phyloP scores from a whole-genome alignment of 2,888 invertebrate species.

The Lapara coniferarum region DNA sequence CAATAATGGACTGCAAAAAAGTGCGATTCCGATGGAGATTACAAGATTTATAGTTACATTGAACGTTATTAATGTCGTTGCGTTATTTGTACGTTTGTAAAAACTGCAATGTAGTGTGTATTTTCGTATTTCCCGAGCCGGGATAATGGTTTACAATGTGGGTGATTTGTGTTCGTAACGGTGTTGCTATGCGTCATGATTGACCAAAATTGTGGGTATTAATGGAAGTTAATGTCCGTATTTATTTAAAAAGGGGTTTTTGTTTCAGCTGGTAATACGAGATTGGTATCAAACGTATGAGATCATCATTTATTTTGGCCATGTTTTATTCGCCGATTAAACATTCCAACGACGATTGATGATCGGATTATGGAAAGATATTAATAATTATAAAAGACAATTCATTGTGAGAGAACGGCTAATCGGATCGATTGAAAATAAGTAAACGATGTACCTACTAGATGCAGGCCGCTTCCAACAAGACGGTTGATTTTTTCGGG shows the following conservation, averaged over 20 bases:
- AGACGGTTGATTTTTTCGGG: too few relatives aligned
- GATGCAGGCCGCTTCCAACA: too few relatives aligned
- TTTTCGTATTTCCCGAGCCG: constrained; percentile 6
- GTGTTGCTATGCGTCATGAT: background rate
- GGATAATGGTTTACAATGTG: constrained; percentile 19
- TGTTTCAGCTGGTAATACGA: background rate
- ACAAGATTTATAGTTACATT: constrained; percentile 21
- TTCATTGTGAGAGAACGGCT: too few relatives aligned
- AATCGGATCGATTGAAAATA: too few relatives aligned
- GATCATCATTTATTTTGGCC: too few relatives aligned
- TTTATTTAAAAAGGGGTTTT: background rate
- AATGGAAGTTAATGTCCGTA: background rate
- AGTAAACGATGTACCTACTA: too few relatives aligned
- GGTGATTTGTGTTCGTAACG: constrained; percentile 8
- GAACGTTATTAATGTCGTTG: constrained; percentile 19
- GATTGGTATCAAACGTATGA: too few relatives aligned
- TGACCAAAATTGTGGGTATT: constrained; percentile 1
- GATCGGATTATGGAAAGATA: too few relatives aligned
- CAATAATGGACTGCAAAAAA: constrained; percentile 24
- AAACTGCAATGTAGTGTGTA: constrained; percentile 15
- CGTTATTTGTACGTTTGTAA: constrained; percentile 19
- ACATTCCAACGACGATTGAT: too few relatives aligned
- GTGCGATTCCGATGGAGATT: constrained; percentile 20
- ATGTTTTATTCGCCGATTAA: too few relatives aligned
- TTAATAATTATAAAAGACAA: too few relatives aligned